phyloP scores from a whole-genome alignment of 2,888 invertebrate genomes.

The Zelleria hepariella region DNA sequence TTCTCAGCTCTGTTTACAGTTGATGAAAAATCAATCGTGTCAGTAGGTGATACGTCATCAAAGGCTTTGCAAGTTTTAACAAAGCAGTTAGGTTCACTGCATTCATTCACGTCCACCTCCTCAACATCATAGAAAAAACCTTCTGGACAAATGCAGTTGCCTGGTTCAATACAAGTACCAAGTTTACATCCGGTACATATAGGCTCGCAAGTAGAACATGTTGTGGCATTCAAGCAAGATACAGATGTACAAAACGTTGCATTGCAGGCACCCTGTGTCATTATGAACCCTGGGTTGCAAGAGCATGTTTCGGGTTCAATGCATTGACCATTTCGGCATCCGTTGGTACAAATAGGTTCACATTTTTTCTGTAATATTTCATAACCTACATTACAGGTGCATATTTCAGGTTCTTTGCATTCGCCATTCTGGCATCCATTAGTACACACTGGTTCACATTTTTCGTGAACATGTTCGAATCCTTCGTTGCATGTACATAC shows the following conservation, averaged over 20 bases:
- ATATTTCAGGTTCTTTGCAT: constrained; percentile 36
- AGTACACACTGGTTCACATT: constrained; percentile 22
- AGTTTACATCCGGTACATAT: constrained; percentile 11
- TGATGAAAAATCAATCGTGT: background rate
- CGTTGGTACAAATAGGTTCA: background rate
- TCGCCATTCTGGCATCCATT: constrained; percentile 30
- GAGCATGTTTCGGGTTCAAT: constrained; percentile 29
- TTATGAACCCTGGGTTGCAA: background rate
- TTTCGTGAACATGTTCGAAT: constrained; percentile 15
- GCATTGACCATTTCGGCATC: background rate
- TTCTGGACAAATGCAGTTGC: constrained; percentile 15
- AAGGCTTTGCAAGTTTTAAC: background rate
- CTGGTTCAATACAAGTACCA: constrained; percentile 15
- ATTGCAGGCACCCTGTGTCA: background rate
- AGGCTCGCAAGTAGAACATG: background rate
- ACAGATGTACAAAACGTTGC: background rate
- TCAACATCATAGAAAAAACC: constrained; percentile 8
- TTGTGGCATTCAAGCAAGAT: background rate
- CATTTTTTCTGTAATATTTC: constrained; percentile 8
- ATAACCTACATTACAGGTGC: constrained; percentile 20
- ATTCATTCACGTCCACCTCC: too few species aligned
- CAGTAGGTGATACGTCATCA: background rate
- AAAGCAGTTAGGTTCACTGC: constrained; percentile 17
- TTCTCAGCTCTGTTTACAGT: background rate
- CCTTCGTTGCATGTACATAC: constrained; percentile 57